These are phyloP conservation scores for Aptenodytes patagonicus DNA, from an alignment of 2,113 vertebrate genomes.

Conservation along the genomic window DNA sequence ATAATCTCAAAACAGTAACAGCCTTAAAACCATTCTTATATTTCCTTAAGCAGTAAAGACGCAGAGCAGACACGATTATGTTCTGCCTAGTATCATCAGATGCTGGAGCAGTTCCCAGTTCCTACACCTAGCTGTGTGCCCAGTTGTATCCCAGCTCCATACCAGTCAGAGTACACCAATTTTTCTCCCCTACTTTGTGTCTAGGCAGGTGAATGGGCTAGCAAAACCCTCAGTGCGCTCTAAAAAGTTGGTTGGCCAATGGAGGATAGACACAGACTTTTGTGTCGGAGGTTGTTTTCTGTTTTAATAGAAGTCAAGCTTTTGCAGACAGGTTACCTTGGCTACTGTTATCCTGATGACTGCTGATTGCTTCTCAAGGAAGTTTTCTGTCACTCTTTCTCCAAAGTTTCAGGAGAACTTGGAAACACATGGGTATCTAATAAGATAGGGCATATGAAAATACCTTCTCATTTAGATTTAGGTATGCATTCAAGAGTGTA, in stretches of 20 bases:
- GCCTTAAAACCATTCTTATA: background rate
- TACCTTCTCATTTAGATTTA: background rate
- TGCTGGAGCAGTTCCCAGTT: background rate
- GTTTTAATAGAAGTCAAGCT: background rate
- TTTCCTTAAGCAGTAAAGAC: background rate
- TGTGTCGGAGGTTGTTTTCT: background rate
- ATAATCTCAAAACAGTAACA: background rate
- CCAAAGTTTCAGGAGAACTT: background rate
- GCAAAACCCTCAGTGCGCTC: background rate
- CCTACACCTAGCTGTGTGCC: background rate
- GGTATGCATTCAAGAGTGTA: background rate
- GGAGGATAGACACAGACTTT: background rate
- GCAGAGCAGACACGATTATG: background rate
- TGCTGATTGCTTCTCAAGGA: background rate
- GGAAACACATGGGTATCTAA: background rate
- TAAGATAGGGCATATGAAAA: background rate
- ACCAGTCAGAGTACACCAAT: background rate
- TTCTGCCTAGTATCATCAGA: background rate
- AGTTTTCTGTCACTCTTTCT: background rate
- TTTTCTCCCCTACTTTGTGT: background rate
- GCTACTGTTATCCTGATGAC: background rate
- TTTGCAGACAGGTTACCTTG: background rate
- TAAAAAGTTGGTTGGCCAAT: background rate
- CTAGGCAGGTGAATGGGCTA: background rate
- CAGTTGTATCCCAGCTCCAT: background rate